Percentiles rank a stretch among this genome's conserved stretches.
These are phyloP conservation scores for Sphinx pinastri DNA, from an alignment of 2,888 invertebrate species.

Conservation along the genomic window DNA sequence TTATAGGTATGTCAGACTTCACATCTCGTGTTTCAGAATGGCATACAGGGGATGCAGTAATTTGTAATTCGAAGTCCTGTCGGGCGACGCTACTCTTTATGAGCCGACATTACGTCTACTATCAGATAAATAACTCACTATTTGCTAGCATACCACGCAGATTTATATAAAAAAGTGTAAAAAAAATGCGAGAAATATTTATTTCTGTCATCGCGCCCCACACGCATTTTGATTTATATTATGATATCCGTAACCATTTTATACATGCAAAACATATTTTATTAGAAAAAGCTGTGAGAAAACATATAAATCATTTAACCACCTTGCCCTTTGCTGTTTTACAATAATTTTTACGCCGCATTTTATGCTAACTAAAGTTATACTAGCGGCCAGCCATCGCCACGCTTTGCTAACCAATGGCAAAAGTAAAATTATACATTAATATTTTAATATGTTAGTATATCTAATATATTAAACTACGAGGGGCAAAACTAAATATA, in stretches of 20 bases:
- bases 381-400: not conserved
- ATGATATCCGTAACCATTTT: not conserved
- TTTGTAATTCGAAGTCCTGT: too few species aligned
- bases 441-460: not conserved
- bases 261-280: not conserved
- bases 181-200: not conserved
- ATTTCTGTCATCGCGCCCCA: not conserved
- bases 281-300: not conserved
- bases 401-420: not conserved
- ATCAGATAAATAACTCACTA: too few species aligned
- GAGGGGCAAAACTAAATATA: too few species aligned
- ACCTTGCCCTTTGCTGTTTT: not conserved
- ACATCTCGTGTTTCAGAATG: too few species aligned
- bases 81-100: too few species aligned
- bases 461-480: too few species aligned
- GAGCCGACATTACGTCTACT: too few species aligned
- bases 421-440: not conserved
- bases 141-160: too few species aligned
- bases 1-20: too few species aligned
- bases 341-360: not conserved
- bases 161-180: too few species aligned
- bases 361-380: not conserved
- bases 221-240: not conserved
- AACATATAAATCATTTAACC: not conserved
- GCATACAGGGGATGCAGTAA: too few species aligned